These are phyloP conservation scores for Drosophila ironensis DNA, from an alignment of 1,140 invertebrate species.

Conservation along the genomic window DNA sequence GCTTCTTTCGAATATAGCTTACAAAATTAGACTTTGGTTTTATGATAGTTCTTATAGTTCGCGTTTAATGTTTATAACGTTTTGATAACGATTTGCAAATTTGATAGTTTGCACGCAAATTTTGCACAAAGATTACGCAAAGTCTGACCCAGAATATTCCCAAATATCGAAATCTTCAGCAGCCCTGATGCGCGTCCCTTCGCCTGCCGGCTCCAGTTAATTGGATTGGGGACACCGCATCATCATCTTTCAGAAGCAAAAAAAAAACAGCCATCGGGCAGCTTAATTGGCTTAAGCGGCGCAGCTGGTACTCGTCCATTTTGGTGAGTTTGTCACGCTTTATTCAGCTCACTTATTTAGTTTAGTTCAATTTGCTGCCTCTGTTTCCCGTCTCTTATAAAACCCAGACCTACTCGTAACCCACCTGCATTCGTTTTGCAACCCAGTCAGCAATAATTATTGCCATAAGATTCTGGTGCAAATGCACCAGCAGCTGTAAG, in stretches of 20 bases:
- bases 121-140: too few relatives aligned
- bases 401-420: background rate
- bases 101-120: too few relatives aligned
- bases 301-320: constrained; percentile 12
- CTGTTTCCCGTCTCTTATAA: constrained; percentile 16
- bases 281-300: constrained; percentile 38
- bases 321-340: constrained; percentile 21
- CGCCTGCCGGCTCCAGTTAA: constrained; percentile 1
- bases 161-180: too few relatives aligned
- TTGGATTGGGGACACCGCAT: constrained; percentile 18
- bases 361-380: constrained; percentile 40
- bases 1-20: too few relatives aligned
- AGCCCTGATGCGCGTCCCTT: too few relatives aligned
- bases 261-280: background rate
- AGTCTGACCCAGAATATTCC: too few relatives aligned
- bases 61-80: too few relatives aligned
- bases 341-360: constrained; percentile 22
- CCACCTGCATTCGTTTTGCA: background rate
- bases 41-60: too few relatives aligned
- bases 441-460: background rate
- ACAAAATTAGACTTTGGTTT: too few relatives aligned
- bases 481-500: constrained; percentile 4
- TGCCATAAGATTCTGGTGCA: constrained; percentile 4
- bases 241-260: constrained; percentile 15
- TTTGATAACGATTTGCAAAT: too few relatives aligned